Base-by-base conservation (phyloP, 64 coral and sea anemone genomes). In the Montipora cactus region DNA sequence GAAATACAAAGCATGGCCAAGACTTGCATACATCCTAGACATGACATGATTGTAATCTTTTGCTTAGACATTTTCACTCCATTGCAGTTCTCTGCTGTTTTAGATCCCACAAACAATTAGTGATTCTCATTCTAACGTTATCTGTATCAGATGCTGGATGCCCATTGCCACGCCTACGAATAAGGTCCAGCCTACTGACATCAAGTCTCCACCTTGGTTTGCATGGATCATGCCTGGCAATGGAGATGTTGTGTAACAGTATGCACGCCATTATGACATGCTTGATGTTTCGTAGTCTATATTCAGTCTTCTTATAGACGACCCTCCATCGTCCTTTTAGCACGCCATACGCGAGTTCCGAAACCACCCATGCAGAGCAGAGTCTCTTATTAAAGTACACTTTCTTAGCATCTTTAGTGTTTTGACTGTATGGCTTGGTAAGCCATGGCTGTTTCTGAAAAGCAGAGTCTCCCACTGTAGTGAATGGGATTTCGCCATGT, bases 271-370 rank as follows among this genome's bases (percentile, higher is more conserved):
- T 88, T 11, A 90, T 89, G 44, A 95, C 57, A 52, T 52, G 19
- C 16, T 45, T 71, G 20, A 74, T 45, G 85, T 10, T 49, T 79
- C 14, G 45, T 70, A 78, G 59, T 8, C 80, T 49, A 85, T 87
- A 68, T 77, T 95, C 93, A 19, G 93, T 87, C 47, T 95, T 95
- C 74, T 95, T 91, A 67, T 95, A 95, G 10, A 91, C 13, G 11
- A 87, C 51, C 9, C 88, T 37, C 93, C 93, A 95, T 79, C 80
- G 22, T 89, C 88, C 85, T 81, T 81, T 91, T 91, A 13, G 88
- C 80, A 95, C 91, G 93, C 61, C 91, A 95, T 80, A 55, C 52
- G 1, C 1, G 52, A 1, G 52, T 55, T 55, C 52, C 52, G 52
- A 55, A 55, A 55, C 0, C 53, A 87, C 81, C 59, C 81, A 55